Percentiles rank a stretch among this genome's conserved stretches.
Evolutionary conservation across 37 sponge, comb jelly and placozoan genomes (phyloP).

Genomic region (Haliclona indistincta): DNA sequence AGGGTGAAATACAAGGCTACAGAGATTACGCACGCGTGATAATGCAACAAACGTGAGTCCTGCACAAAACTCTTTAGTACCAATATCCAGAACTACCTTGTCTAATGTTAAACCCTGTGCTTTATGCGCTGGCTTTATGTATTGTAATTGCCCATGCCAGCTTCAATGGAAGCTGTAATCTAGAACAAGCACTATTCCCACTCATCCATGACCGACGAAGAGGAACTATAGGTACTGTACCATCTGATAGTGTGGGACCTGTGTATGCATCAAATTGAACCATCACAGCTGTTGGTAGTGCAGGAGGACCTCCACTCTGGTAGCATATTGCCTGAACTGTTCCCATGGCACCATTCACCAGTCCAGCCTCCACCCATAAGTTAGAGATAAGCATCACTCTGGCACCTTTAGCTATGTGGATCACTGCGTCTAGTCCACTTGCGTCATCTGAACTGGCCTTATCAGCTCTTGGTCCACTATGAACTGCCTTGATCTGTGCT

Average conservation of each 20-base stretch:
- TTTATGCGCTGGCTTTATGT: too few relatives aligned
- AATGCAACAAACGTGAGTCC: too few relatives aligned
- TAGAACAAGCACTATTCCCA: too few relatives aligned
- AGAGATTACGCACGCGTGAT: slow-evolving; percentile 32
- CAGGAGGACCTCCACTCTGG: slow-evolving; percentile 22
- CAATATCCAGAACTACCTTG: too few relatives aligned
- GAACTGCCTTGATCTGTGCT: slow-evolving; percentile 11
- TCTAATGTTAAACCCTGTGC: too few relatives aligned
- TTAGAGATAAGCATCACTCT: slow-evolving; percentile 36
- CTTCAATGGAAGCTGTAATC: too few relatives aligned
- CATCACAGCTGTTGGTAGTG: slow-evolving; percentile 22
- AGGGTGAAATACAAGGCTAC: slow-evolving; percentile 3
- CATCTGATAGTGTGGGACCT: slow-evolving; percentile 7
- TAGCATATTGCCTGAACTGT: slow-evolving; percentile 34
- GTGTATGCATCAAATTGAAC: slow-evolving; percentile 18
- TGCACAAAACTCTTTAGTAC: too few relatives aligned
- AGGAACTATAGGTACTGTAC: slow-evolving; percentile 18
- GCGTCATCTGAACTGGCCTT: slow-evolving; percentile 23
- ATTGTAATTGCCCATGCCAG: too few relatives aligned
- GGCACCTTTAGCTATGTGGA: slow-evolving; percentile 21
- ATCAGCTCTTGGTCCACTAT: slow-evolving; percentile 12
- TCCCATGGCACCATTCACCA: slow-evolving; percentile 48
- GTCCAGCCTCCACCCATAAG: slow-evolving; percentile 35
- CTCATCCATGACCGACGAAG: not conserved
- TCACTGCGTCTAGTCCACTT: not conserved